Conservation (phyloP, 2,113 vertebrate species). For the Microcebus jonahi region DNA sequence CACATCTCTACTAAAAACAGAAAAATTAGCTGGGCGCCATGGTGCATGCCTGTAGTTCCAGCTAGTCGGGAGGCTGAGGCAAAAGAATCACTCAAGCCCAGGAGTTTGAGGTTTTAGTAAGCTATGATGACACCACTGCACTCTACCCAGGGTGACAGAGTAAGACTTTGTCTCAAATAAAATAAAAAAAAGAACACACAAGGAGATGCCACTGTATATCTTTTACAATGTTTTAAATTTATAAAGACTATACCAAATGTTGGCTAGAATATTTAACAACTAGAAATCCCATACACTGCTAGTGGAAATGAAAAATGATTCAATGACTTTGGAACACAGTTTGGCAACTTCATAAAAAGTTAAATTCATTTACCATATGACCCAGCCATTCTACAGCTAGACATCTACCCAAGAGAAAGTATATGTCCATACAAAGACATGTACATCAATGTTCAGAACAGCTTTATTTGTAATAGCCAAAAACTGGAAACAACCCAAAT, state of each 20-base stretch:
- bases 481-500: constrained; percentile 39
- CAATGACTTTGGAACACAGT: background rate
- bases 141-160: too few species aligned
- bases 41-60: too few species aligned
- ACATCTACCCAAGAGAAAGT: background rate
- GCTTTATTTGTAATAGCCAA: constrained; percentile 20
- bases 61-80: too few species aligned
- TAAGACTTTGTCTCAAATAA: too few species aligned
- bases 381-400: background rate
- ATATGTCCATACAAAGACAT: background rate
- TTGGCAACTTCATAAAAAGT: background rate
- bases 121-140: too few species aligned
- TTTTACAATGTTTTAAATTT: constrained; percentile 12
- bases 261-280: background rate
- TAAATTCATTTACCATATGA: constrained; percentile 20
- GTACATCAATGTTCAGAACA: background rate
- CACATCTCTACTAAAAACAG: too few species aligned
- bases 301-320: constrained; percentile 21
- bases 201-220: background rate
- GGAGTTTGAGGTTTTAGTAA: too few species aligned
- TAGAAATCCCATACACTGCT: background rate
- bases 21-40: too few species aligned
- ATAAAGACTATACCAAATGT: background rate
- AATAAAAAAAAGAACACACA: too few species aligned
- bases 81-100: too few species aligned